Base-by-base conservation (phyloP, 2,888 invertebrate species). In the Hyalella azteca region DNA sequence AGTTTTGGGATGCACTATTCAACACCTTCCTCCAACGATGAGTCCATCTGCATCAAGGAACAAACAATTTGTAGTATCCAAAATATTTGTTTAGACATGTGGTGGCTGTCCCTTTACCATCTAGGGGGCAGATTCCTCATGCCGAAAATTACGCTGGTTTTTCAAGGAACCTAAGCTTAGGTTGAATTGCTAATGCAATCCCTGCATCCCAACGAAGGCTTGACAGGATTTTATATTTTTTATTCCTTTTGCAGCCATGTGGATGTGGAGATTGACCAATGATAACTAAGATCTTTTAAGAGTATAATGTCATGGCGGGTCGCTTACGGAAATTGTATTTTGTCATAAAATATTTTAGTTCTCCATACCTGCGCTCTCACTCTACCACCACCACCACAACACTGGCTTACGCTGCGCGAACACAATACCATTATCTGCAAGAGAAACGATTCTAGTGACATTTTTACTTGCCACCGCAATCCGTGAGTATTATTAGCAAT, bases 121-220 rank as follows among this genome's bases (percentile, higher is more conserved):
- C 66, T 11, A 66, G n/a, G 66, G 66, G 66, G 29, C 66, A 66
- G 66, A 36, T 29, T 66, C 66, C 29, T 36, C 66, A 66, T 66
- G 66, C 29, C 36, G 26, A 66, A 29, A 66, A 36, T 29, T 7
- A 66, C 19, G 32, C 66, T 66, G 66, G 36, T 66, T 66, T 9
- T 54, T n/a, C n/a, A n/a, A n/a, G n/a, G 26, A 54, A 54, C 54
- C 54, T n/a, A 54, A 54, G 54, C 29, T 54, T 7, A 54, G 9
- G 54, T 22, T 54, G 22, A 7, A 19, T 54, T 26, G 54, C 22
- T 54, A 1, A 9, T 26, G 54, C 29, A 29, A 29, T 29, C 2
- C 54, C 54, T 22, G 29, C 54, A 22, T 26, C 54, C 29, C 29
- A 49, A 4, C 26, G 22, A 22, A 26, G 54, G 29, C 54, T 29